Conservation (phyloP, 2,113 vertebrate species). For the Leuciscus idus region DNA sequence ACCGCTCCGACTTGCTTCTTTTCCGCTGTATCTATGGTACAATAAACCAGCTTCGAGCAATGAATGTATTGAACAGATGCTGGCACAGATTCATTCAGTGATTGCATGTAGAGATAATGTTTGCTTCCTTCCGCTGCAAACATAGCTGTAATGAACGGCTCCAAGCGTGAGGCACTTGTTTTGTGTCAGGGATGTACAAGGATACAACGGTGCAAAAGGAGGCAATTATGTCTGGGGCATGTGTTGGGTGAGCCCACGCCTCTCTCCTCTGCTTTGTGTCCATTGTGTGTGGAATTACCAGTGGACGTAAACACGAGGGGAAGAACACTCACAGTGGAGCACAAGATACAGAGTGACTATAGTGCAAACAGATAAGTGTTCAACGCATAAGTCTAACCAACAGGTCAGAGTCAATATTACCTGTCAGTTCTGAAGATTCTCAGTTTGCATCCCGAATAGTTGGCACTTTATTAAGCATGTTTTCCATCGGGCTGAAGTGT, state of each 20-base stretch:
- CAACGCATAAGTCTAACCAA: constrained; percentile 74
- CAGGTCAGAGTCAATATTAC: constrained; percentile 70
- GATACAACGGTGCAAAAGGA: constrained; percentile 75
- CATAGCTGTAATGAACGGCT: constrained; percentile 75
- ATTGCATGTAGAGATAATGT: constrained; percentile 71
- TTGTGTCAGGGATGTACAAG: constrained; percentile 68
- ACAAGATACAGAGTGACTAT: constrained; percentile 63
- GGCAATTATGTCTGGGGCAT: constrained; percentile 78
- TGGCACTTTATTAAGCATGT: constrained; percentile 42
- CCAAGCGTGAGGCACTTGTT: constrained; percentile 76
- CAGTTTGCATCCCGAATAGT: constrained; percentile 65
- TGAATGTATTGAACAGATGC: constrained; percentile 24
- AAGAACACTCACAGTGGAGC: constrained; percentile 56
- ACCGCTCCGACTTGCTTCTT: constrained; percentile 68
- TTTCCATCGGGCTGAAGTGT: constrained; percentile 29
- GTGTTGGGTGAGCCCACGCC: constrained; percentile 70
- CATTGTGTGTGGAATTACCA: constrained; percentile 73
- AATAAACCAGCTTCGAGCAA: constrained; percentile 65
- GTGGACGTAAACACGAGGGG: constrained; percentile 69
- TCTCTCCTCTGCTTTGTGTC: constrained; percentile 73
- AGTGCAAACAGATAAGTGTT: constrained; percentile 75
- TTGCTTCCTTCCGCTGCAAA: constrained; percentile 74
- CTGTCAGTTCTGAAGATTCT: constrained; percentile 68
- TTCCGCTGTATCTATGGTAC: constrained; percentile 69
- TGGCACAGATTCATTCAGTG: constrained; percentile 59